Evolutionary conservation across 2,113 vertebrate species (phyloP), one percentile per base, ranked within the genome.

Genomic region (Hucho hucho): DNA sequence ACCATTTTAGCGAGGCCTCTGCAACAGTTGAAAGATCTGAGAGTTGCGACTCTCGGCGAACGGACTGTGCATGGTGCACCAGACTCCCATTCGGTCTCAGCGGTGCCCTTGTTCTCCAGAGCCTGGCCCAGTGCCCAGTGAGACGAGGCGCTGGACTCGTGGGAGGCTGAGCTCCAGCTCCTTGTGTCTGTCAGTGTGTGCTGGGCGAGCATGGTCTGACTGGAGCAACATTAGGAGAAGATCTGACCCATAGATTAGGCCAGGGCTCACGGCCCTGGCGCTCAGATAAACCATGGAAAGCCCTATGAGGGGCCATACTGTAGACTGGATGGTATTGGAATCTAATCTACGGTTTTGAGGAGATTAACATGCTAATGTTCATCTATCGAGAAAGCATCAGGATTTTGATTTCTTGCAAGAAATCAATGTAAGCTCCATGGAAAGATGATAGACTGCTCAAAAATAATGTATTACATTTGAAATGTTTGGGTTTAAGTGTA

Each of bases 1-100:
- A 86, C 91, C 86, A 81, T 86, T 89, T 83, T 84, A 69, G 80
- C 74, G 70, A 84, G 87, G 89, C 85, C 83, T 74, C 80, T 25
- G 87, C 84, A 83, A 79, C 88, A 92, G 90, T 92, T 84, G 79
- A 83, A 72, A 90, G 86, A 94, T 93, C 91, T 90, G 86, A 93
- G 89, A 73, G 80, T 66, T 63, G 37, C 37, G 9, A 43, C 84
- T 79, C 67, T 81, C 68, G 67, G 75, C 75, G 89, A 80, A 73
- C 53, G 64, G 79, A 74, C 12, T 43, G 37, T 43, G 70, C 2
- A 77, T 67, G 76, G 82, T n/a, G 76, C 80, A 80, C 83, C 47
- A 43, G 37, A 43, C 37, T 43, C 37, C 9, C 37, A 43, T 43
- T 3, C 9, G 37, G 37, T 43, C 9, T 43, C 9, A 58, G 53